phyloP scores from a whole-genome alignment of 2,888 invertebrate species.

The Acrobasis consociella region DNA sequence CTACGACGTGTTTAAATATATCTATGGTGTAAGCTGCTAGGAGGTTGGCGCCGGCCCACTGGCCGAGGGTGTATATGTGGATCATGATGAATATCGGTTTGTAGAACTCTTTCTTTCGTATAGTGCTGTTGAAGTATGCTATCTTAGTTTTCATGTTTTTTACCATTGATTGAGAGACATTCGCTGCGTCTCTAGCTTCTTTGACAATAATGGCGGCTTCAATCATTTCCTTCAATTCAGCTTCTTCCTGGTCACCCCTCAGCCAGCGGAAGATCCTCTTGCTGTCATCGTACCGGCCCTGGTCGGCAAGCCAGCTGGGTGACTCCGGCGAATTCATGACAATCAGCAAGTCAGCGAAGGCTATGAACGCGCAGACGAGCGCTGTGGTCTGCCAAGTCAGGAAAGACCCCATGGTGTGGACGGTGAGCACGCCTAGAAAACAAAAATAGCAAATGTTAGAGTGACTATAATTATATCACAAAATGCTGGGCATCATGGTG shows the following conservation, averaged over 20 bases:
- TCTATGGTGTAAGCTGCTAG: constrained; percentile 53
- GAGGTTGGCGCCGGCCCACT: constrained; percentile 56
- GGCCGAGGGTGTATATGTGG: constrained; percentile 53
- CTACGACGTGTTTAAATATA: constrained; percentile 50
- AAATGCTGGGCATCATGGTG: no score
- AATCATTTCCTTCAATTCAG: constrained; percentile 40
- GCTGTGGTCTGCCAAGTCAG: constrained; percentile 78
- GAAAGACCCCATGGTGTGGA: constrained; percentile 82
- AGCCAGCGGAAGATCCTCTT: constrained; percentile 77
- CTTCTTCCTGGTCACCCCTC: constrained; percentile 65
- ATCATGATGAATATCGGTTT: constrained; percentile 60
- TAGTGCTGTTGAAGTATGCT: constrained; percentile 37
- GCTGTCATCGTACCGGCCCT: constrained; percentile 74
- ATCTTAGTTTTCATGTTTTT: constrained; percentile 35
- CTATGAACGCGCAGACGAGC: constrained; percentile 60
- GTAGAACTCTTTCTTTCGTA: constrained; percentile 55
- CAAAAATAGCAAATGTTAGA: not conserved
- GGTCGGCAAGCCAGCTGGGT: constrained; percentile 83
- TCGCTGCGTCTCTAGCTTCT: constrained; percentile 36
- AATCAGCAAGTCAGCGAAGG: constrained; percentile 63
- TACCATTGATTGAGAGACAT: constrained; percentile 31
- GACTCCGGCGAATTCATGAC: constrained; percentile 76
- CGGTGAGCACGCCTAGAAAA: constrained; percentile 71
- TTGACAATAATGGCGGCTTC: constrained; percentile 41
- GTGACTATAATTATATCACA: no score